A percentile compares a stretch with the other conserved stretches of the same genome.
These are phyloP conservation scores for Erpetoichthys calabaricus DNA, from an alignment of 2,797 vertebrate genomes.

Conservation along the genomic window DNA sequence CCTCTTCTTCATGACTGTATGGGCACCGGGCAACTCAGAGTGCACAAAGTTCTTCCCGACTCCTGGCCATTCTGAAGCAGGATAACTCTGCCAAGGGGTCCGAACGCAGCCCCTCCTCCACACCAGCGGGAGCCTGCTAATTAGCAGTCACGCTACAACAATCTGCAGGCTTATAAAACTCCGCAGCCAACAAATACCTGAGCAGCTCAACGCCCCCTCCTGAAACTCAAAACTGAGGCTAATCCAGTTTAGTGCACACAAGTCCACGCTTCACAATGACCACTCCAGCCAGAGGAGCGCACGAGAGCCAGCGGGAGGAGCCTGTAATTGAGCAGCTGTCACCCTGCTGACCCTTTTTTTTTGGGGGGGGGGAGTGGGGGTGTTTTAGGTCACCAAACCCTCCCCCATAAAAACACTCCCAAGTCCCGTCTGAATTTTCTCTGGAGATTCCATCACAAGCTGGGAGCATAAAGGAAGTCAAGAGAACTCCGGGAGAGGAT, in stretches of 20 bases:
- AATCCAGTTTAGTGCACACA: too few species aligned
- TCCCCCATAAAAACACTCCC: too few species aligned
- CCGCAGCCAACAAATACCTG: too few species aligned
- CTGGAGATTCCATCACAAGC: too few species aligned
- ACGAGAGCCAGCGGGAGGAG: background rate
- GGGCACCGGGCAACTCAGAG: conserved; percentile 16
- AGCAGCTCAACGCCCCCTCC: too few species aligned
- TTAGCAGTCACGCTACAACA: too few species aligned
- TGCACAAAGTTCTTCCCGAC: conserved; percentile 24
- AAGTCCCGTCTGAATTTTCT: too few species aligned
- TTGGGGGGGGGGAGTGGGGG: too few species aligned
- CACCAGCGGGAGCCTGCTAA: background rate
- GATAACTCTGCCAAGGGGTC: background rate
- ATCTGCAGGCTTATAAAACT: background rate
- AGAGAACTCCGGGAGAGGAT: too few species aligned
- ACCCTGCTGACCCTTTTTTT: background rate
- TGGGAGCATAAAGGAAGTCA: too few species aligned
- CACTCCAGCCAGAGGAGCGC: conserved; percentile 12
- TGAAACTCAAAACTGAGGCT: too few species aligned
- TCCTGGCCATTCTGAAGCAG: conserved; percentile 1
- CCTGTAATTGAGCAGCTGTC: conserved; percentile 1
- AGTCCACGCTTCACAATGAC: background rate
- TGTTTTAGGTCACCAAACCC: too few species aligned
- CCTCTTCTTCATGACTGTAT: conserved; percentile 70
- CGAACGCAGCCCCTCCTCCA: background rate